Evolutionary conservation across 2,113 vertebrate genomes (phyloP), one percentile per base, ranked within the genome.

Genomic region (Quiscalus mexicanus): DNA sequence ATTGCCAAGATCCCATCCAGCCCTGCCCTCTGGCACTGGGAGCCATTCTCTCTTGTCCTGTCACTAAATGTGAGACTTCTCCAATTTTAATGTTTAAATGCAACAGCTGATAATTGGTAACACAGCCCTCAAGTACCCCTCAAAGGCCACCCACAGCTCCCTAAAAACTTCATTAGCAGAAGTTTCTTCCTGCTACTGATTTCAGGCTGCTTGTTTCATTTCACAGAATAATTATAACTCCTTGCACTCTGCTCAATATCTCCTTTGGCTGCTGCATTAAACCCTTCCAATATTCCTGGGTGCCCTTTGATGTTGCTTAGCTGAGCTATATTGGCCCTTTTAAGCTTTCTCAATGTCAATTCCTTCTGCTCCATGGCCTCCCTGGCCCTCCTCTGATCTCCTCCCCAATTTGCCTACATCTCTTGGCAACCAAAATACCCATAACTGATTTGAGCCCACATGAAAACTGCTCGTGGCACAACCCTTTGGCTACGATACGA

Each of bases 231-330:
- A 87, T 93, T 93, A 73, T 30, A 97, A 91, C 75, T 94, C 67
- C 64, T 60, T 44, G 35, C 31, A 47, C 91, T 62, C 90, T 77
- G 87, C 75, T 95, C 95, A 67, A 91, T 95, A 96, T 60, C 79
- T 91, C 22, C 93, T 80, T 77, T 64, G 1, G 5, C 82, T 59
- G 64, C 80, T 59, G 42, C 0, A 10, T 87, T 88, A 95, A 95
- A 90, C 85, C 75, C 85, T 84, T 93, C 95, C 93, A 89, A 81
- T 90, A 96, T 39, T 23, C 55, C 87, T 69, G 55, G 2, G 13
- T 22, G 53, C 63, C 75, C 91, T 97, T 96, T 96, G 96, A 96
- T 94, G 95, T 96, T 78, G 90, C 86, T 96, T 68, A 78, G 90
- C 88, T 93, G 95, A 96, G 93, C 96, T 94, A 44, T 11, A 52